Base-by-base conservation (phyloP, 2,113 vertebrate species). In the Nerophis lumbriciformis region DNA sequence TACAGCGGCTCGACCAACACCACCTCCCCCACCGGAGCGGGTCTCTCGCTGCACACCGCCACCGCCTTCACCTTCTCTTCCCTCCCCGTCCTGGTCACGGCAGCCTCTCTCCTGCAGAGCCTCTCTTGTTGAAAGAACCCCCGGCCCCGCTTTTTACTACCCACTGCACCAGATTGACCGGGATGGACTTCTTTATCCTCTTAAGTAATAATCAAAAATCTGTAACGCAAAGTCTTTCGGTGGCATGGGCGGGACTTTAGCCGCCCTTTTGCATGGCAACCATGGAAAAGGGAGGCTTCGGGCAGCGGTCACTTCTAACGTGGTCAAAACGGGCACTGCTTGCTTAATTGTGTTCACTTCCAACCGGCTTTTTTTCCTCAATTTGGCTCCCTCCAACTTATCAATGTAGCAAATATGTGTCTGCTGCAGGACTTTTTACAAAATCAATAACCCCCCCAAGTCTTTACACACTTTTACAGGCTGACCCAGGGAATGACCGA, bases 41-140 rank as follows among this genome's bases (percentile, higher is more conserved):
- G 82, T 1, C 47, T 75, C 48, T 77, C 74, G 12, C 73, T 87
- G 76, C 80, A 82, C 9, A 50, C 79, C 11, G 69, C 66, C 55
- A 9, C 21, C 28, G 54, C 78, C 9, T 68, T 65, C 58, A 14
- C 48, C 53, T 47, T 73, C 63, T 75, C 75, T 63, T 59, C 87
- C 69, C 35, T 84, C 48, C 76, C 81, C n/a, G 8, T 85, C 64
- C n/a, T 72, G 68, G 53, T 86, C 5, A 36, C 39, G 75, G 82
- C 66, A 11, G 79, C 75, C 50, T 70, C 73, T 64, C 59, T 87
- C 58, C 61, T 90, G 66, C 83, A 82, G 48, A 72, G 53, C 78
- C 76, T 71, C 70, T 88, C 82, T 53, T 91, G 83, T 10, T 55
- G 65, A 50, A 44, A 47, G 59, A 67, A 37, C 64, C 66, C 58